Evolutionary conservation across 2,888 invertebrate species (phyloP).

Genomic region (Leptopterna dolabrata): DNA sequence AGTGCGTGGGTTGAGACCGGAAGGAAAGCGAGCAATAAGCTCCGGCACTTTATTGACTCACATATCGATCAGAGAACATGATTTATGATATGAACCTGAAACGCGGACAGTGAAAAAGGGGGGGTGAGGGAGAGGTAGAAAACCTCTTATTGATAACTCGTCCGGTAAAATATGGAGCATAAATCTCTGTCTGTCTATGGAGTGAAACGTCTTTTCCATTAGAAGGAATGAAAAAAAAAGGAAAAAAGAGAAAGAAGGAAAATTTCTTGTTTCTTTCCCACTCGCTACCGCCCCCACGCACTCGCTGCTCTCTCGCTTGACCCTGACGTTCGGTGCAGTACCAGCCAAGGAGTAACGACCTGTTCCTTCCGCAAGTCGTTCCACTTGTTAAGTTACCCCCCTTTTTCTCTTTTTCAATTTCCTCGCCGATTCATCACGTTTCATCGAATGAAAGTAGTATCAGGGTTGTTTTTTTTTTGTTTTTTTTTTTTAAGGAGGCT

Average conservation of each 20-base stretch:
- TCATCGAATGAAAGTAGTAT: neutral
- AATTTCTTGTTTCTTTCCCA: neutral
- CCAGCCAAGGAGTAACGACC: neutral
- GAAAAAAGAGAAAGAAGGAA: neutral
- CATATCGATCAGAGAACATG: conserved; percentile 35
- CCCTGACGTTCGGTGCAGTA: neutral
- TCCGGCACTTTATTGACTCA: conserved; percentile 37
- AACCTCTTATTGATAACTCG: conserved; percentile 42
- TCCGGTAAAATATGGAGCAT: conserved; percentile 41
- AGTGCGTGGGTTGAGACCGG: neutral
- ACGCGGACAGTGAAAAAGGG: conserved; percentile 15
- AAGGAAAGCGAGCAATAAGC: conserved; percentile 42
- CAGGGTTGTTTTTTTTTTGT: no score
- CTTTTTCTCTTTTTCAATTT: neutral
- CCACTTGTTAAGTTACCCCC: neutral
- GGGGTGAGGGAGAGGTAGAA: neutral
- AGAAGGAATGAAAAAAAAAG: neutral
- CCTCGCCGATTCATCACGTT: neutral
- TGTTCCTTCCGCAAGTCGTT: neutral
- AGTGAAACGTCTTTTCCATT: conserved; percentile 37
- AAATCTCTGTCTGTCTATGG: conserved; percentile 35
- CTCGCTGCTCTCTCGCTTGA: neutral
- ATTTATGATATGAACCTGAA: conserved; percentile 24
- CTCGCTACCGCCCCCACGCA: neutral
- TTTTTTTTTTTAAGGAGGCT: neutral